Evolutionary conservation across 37 sponge, comb jelly and placozoan species (phyloP).

Genomic region (Tethya wilhelma): DNA sequence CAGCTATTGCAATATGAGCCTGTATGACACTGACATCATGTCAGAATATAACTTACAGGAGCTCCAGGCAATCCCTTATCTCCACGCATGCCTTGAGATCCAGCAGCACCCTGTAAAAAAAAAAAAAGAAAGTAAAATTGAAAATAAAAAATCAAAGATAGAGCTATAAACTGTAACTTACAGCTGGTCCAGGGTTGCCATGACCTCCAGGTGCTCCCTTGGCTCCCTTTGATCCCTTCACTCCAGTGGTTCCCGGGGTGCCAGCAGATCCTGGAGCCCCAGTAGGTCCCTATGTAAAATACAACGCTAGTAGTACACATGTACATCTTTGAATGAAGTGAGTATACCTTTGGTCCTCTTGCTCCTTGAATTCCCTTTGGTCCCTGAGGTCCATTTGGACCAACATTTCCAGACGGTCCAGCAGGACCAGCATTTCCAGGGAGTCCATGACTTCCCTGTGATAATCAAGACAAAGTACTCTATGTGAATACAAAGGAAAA

Average conservation of each 20-base stretch:
- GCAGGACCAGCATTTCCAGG: slow-evolving; percentile 43
- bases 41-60: slow-evolving; percentile 30
- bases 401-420: slow-evolving; percentile 40
- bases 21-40: neutral
- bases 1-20: neutral
- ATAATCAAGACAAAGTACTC: neutral
- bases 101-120: slow-evolving; percentile 17
- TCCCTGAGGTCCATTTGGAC: slow-evolving; percentile 38
- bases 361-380: slow-evolving; percentile 35
- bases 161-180: slow-evolving; percentile 2
- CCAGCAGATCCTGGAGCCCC: slow-evolving; percentile 43
- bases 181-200: slow-evolving; percentile 56
- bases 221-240: slow-evolving; percentile 57
- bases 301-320: neutral
- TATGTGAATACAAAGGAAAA: neutral
- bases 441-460: slow-evolving; percentile 46
- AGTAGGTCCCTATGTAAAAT: slow-evolving; percentile 23
- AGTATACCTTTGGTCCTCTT: slow-evolving; percentile 35
- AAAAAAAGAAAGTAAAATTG: neutral
- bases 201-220: slow-evolving; percentile 48
- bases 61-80: slow-evolving; percentile 56
- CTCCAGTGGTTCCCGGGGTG: slow-evolving; percentile 51
- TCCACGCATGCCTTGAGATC: slow-evolving; percentile 41
- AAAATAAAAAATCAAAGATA: neutral
- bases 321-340: neutral